phyloP scores from a whole-genome alignment of 2,797 vertebrate genomes.

The Euphonia xanthogaster region DNA sequence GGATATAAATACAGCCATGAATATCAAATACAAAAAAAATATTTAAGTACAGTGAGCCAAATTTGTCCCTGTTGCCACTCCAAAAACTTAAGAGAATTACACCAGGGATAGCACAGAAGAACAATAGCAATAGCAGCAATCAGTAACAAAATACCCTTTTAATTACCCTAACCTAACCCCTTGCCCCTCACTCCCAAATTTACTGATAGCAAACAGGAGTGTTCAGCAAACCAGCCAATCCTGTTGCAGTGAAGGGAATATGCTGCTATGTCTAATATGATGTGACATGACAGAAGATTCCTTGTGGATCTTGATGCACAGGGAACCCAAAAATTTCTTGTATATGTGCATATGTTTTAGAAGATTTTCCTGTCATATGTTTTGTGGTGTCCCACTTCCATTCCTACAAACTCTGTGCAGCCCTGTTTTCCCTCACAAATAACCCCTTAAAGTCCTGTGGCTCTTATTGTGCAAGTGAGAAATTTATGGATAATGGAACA shows the following conservation, averaged over 20 bases:
- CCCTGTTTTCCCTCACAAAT: neutral
- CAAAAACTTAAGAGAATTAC: neutral
- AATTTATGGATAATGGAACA: neutral
- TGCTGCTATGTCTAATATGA: neutral
- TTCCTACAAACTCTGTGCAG: neutral
- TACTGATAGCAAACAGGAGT: neutral
- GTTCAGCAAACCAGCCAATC: neutral
- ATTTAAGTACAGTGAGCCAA: conserved; percentile 28
- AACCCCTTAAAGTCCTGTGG: neutral
- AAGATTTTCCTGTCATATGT: neutral
- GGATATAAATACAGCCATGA: conserved; percentile 21
- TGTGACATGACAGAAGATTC: neutral
- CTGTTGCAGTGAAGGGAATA: neutral
- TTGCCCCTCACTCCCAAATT: neutral
- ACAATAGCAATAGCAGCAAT: neutral
- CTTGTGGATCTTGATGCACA: neutral
- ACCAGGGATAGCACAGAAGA: neutral
- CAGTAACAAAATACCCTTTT: neutral
- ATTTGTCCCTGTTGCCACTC: conserved; percentile 31
- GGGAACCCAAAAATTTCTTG: neutral
- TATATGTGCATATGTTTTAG: neutral
- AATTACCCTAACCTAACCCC: neutral
- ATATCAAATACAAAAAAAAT: conserved; percentile 20
- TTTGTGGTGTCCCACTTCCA: neutral
- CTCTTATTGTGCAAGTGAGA: neutral